Evolutionary conservation across 2,797 vertebrate genomes (phyloP).

Genomic region (Avahi laniger): DNA sequence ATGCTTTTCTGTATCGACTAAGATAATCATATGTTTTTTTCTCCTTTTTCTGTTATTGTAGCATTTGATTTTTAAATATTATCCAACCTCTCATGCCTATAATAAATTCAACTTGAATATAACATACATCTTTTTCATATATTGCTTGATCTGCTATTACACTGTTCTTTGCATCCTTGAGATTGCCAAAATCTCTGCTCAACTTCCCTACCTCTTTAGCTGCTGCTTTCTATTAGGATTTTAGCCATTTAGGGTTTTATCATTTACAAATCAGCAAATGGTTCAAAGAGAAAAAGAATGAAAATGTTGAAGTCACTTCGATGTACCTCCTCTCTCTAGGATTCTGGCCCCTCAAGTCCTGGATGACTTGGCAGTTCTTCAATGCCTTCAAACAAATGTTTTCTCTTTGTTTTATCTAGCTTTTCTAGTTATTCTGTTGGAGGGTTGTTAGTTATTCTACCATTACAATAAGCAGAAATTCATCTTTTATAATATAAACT

Average conservation of each 20-base stretch:
- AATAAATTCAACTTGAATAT: background rate
- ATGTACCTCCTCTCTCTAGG: background rate
- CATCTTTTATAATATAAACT: background rate
- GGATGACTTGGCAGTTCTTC: background rate
- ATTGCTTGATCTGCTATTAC: background rate
- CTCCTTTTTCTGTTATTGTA: background rate
- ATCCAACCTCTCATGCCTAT: background rate
- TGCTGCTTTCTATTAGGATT: background rate
- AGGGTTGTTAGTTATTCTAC: background rate
- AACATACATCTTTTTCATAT: background rate
- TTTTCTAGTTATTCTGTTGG: slow-evolving; percentile 1
- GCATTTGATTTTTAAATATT: background rate
- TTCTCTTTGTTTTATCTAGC: background rate
- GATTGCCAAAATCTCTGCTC: background rate
- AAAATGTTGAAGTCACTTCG: background rate
- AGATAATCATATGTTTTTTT: background rate
- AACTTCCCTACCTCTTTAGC: background rate
- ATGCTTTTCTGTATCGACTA: background rate
- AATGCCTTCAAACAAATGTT: background rate
- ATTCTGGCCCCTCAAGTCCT: background rate
- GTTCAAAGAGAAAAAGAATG: background rate
- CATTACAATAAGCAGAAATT: slow-evolving; percentile 15
- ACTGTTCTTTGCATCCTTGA: background rate
- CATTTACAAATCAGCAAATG: slow-evolving; percentile 1
- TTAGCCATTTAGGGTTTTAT: background rate